These are phyloP conservation scores for Caranx melampygus DNA, from an alignment of 2,113 vertebrate genomes.

Conservation along the genomic window DNA sequence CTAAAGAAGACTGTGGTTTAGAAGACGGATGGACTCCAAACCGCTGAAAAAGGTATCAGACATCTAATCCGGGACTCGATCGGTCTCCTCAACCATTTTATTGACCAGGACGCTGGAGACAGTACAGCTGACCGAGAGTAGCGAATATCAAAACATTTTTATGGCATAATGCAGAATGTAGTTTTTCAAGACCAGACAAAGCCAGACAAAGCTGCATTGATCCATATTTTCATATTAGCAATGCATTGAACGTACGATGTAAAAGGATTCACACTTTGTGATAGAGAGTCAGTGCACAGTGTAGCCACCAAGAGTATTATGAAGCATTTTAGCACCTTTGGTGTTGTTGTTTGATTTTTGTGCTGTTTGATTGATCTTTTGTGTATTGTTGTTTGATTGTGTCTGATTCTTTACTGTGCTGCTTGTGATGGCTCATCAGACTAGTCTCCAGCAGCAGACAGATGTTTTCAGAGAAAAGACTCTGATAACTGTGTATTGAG, in stretches of 20 bases:
- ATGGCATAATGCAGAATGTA: not conserved
- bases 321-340: not conserved
- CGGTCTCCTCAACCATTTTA: slow-evolving; percentile 37
- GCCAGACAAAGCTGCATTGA: not conserved
- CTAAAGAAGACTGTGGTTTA: slow-evolving; percentile 61
- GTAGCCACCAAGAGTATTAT: not conserved
- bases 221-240: not conserved
- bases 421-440: too few species aligned
- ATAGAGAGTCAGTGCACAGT: not conserved
- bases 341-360: not conserved
- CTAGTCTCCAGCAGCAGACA: too few species aligned
- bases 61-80: slow-evolving; percentile 52
- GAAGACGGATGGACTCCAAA: slow-evolving; percentile 55
- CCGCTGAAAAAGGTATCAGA: slow-evolving; percentile 45
- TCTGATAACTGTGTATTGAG: too few species aligned
- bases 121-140: not conserved
- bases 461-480: too few species aligned
- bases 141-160: slow-evolving; percentile 20
- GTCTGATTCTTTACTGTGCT: too few species aligned
- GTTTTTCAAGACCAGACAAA: not conserved
- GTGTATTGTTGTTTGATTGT: not conserved
- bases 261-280: not conserved
- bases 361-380: too few species aligned
- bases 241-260: not conserved
- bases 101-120: slow-evolving; percentile 21